These are phyloP conservation scores for Arizona elegans DNA, from an alignment of 2,113 vertebrate genomes.

Conservation along the genomic window DNA sequence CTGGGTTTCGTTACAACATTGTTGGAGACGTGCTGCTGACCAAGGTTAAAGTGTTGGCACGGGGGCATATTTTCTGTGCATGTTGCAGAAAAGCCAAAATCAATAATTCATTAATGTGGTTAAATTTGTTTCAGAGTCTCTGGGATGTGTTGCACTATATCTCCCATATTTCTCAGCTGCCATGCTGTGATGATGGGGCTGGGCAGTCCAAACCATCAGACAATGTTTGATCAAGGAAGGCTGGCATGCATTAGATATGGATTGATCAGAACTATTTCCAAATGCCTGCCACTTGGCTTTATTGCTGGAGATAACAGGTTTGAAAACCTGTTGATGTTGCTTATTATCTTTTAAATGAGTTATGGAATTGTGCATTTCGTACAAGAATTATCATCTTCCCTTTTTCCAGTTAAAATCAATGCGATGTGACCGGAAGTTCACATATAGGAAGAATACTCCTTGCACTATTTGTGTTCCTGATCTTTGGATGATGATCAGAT, in stretches of 20 bases:
- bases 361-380: background rate
- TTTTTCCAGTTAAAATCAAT: slow-evolving; percentile 58
- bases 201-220: background rate
- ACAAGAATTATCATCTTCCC: background rate
- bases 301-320: background rate
- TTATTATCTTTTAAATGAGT: background rate
- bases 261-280: background rate
- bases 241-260: background rate
- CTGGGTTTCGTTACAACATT: background rate
- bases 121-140: background rate
- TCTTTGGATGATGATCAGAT: slow-evolving; percentile 44
- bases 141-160: background rate
- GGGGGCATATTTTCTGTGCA: background rate
- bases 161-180: background rate
- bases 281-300: background rate
- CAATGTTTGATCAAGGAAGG: background rate
- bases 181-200: background rate
- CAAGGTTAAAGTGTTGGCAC: background rate
- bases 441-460: slow-evolving; percentile 41
- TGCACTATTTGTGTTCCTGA: slow-evolving; percentile 77
- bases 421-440: slow-evolving; percentile 66
- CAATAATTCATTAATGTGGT: background rate
- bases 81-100: background rate
- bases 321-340: background rate
- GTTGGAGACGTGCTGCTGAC: background rate